phyloP scores from a whole-genome alignment of 2,888 invertebrate species.

The Anagyrus pseudococci region DNA sequence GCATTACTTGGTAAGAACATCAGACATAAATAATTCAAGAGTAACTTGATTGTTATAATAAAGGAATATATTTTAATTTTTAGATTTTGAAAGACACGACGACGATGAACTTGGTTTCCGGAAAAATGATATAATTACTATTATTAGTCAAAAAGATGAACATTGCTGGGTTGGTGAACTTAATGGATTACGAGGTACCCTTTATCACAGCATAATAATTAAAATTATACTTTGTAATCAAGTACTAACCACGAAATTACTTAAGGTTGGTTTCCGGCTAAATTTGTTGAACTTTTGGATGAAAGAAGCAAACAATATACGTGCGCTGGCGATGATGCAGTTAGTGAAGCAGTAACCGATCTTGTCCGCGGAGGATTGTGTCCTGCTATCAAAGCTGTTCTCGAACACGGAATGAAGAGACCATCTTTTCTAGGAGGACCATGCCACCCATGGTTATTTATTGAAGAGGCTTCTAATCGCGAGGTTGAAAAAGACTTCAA shows the following conservation, averaged over 20 bases:
- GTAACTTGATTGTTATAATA: background rate
- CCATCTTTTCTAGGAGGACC: constrained; percentile 88
- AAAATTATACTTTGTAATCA: background rate
- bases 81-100: constrained; percentile 96
- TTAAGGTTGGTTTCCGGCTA: constrained; percentile 93
- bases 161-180: constrained; percentile 99
- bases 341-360: constrained; percentile 96
- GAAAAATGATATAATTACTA: constrained; percentile 98
- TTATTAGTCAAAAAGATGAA: constrained; percentile 96
- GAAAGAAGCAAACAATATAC: constrained; percentile 92
- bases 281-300: constrained; percentile 94
- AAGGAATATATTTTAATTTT: constrained; percentile 38
- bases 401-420: constrained; percentile 93
- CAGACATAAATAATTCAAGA: constrained; percentile 4
- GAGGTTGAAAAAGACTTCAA: constrained; percentile 98
- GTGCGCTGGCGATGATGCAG: constrained; percentile 94
- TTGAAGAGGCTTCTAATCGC: constrained; percentile 95
- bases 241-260: background rate
- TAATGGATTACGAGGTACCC: constrained; percentile 83
- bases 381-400: constrained; percentile 90
- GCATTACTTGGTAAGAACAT: constrained; percentile 75
- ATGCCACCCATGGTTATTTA: constrained; percentile 98
- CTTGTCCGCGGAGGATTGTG: constrained; percentile 93
- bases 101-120: constrained; percentile 98
- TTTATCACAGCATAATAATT: too few species aligned